Evolutionary conservation across 2,888 invertebrate species (phyloP).

Genomic region (Rhamnusium bicolor): DNA sequence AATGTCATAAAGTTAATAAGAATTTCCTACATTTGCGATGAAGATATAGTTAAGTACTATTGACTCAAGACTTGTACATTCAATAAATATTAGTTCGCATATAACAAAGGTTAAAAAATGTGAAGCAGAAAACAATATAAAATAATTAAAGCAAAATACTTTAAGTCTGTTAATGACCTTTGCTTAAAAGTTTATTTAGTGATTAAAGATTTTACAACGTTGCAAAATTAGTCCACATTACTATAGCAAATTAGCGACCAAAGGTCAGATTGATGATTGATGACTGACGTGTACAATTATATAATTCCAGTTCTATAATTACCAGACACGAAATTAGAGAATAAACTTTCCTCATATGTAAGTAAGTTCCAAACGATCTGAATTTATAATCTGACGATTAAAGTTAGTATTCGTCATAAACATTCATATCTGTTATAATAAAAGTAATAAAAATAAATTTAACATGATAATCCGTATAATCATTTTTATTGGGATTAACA

Average conservation of each 20-base stretch:
- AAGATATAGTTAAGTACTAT: neutral
- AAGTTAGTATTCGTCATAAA: neutral
- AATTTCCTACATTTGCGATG: neutral
- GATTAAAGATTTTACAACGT: neutral
- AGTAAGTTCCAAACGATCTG: neutral
- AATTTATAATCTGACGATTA: neutral
- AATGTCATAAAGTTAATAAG: neutral
- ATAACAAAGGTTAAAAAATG: neutral
- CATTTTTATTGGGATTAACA: neutral
- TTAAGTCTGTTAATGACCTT: slow-evolving; percentile 11
- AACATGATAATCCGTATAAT: neutral
- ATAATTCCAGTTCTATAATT: neutral
- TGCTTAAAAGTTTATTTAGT: neutral
- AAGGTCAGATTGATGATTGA: neutral
- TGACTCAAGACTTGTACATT: neutral
- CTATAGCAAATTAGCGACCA: neutral
- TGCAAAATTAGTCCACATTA: neutral
- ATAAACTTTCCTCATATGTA: neutral
- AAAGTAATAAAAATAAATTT: neutral
- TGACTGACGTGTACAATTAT: neutral
- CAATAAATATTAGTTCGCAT: neutral
- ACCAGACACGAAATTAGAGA: neutral
- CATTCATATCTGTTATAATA: too few relatives aligned
- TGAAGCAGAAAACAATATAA: neutral
- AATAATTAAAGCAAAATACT: neutral